Evolutionary conservation across 2,888 invertebrate species (phyloP).

Genomic region (Herminia tarsipennalis): DNA sequence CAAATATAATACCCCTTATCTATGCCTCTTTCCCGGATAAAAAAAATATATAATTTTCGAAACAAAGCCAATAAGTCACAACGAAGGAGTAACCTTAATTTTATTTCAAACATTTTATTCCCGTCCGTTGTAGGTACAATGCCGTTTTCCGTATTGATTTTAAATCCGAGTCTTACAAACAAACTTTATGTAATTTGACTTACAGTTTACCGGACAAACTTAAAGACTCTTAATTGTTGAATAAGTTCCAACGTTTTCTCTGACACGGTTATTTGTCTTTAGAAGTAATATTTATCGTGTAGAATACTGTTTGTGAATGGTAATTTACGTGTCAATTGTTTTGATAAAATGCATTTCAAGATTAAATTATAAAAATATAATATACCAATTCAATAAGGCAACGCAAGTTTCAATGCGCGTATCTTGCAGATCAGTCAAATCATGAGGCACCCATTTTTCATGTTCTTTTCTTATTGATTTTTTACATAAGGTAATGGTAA

Average conservation of each 20-base stretch:
- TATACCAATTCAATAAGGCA: no score
- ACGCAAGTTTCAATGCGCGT: no score
- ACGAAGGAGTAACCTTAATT: conserved; percentile 6
- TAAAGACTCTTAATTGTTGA: conserved; percentile 26
- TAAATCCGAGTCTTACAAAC: conserved; percentile 26
- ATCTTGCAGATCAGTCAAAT: no score
- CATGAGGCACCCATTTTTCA: no score
- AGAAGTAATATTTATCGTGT: conserved; percentile 17
- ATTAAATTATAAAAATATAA: no score
- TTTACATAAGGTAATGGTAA: no score
- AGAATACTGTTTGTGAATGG: neutral
- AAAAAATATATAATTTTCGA: no score
- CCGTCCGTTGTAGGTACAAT: conserved; percentile 26
- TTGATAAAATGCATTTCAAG: no score
- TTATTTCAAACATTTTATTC: conserved; percentile 13
- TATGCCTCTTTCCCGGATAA: no score
- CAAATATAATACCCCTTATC: no score
- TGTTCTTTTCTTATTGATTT: no score
- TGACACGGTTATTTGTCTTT: conserved; percentile 16
- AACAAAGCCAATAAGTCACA: neutral
- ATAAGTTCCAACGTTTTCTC: conserved; percentile 16
- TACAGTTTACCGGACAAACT: conserved; percentile 35
- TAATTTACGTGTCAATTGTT: no score
- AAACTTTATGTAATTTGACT: conserved; percentile 46
- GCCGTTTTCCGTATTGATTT: conserved; percentile 28